A percentile compares a stretch with the other conserved stretches of the same genome.
These are phyloP conservation scores for Hypena proboscidalis DNA, from an alignment of 2,888 invertebrate genomes.

Conservation along the genomic window DNA sequence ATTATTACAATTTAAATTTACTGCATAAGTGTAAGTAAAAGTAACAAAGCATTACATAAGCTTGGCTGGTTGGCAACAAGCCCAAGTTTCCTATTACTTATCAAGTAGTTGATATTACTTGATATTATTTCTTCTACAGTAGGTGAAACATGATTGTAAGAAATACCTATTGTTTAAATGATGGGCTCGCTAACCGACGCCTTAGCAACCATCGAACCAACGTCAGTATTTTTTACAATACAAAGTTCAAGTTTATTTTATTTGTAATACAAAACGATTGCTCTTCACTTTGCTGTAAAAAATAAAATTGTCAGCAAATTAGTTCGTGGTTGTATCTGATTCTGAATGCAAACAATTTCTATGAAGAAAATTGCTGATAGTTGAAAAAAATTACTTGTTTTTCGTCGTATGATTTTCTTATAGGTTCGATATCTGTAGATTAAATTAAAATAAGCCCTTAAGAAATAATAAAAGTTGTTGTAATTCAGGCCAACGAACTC, in stretches of 20 bases:
- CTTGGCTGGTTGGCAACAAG: constrained; percentile 20
- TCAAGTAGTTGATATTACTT: constrained; percentile 12
- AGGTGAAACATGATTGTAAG: constrained; percentile 22
- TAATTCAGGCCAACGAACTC: constrained; percentile 47
- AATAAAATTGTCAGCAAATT: too few species aligned
- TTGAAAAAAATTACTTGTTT: too few species aligned
- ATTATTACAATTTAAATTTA: neutral
- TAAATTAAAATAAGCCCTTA: neutral
- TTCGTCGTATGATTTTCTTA: too few species aligned
- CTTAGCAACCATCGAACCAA: constrained; percentile 20
- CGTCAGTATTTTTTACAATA: constrained; percentile 9
- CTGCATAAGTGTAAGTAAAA: neutral
- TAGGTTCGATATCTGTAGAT: too few species aligned
- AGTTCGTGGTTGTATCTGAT: too few species aligned
- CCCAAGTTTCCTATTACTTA: constrained; percentile 20
- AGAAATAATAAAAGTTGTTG: constrained; percentile 1
- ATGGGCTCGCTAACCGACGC: constrained; percentile 17
- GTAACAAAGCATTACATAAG: neutral
- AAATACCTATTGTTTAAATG: constrained; percentile 20
- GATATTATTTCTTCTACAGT: too few species aligned
- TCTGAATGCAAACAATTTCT: too few species aligned
- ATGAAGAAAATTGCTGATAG: too few species aligned
- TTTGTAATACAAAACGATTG: neutral
- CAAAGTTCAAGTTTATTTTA: constrained; percentile 6
- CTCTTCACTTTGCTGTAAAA: neutral